Evolutionary conservation across 2,888 invertebrate species (phyloP).

Genomic region (Cantharis lateralis): DNA sequence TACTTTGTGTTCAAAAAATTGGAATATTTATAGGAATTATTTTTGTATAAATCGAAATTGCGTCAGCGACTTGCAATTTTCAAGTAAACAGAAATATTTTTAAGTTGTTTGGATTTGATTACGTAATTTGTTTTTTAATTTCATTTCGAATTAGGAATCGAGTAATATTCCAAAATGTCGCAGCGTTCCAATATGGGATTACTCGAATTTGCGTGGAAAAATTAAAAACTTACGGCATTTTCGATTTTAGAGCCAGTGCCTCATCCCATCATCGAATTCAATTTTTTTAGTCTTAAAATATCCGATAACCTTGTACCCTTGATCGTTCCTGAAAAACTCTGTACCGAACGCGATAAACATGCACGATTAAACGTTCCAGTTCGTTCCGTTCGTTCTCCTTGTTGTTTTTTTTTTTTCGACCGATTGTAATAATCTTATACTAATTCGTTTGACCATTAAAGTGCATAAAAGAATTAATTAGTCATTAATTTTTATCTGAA

Average conservation of each 20-base stretch:
- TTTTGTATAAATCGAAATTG: not conserved
- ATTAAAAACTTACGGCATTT: too few species aligned
- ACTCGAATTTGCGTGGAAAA: not conserved
- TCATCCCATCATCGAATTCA: too few species aligned
- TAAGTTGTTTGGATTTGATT: not conserved
- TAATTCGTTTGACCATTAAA: not conserved
- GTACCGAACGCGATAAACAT: not conserved
- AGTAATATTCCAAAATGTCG: not conserved
- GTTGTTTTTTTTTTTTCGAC: not conserved
- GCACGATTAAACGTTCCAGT: not conserved
- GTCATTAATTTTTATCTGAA: not conserved
- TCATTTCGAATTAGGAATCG: not conserved
- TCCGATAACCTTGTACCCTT: not conserved
- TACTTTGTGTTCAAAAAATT: slow-evolving; percentile 2
- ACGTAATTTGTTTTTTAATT: not conserved
- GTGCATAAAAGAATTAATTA: not conserved
- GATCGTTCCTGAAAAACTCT: not conserved
- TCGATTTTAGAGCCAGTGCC: too few species aligned
- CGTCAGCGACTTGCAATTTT: not conserved
- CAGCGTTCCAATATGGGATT: not conserved
- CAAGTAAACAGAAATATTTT: not conserved
- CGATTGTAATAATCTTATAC: not conserved
- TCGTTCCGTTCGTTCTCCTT: not conserved
- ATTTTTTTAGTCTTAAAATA: not conserved
- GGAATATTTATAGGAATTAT: not conserved